Percentiles rank a stretch among this genome's conserved stretches.
phyloP scores from a whole-genome alignment of 2,797 vertebrate species.

The Lindbergichthys nudifrons region DNA sequence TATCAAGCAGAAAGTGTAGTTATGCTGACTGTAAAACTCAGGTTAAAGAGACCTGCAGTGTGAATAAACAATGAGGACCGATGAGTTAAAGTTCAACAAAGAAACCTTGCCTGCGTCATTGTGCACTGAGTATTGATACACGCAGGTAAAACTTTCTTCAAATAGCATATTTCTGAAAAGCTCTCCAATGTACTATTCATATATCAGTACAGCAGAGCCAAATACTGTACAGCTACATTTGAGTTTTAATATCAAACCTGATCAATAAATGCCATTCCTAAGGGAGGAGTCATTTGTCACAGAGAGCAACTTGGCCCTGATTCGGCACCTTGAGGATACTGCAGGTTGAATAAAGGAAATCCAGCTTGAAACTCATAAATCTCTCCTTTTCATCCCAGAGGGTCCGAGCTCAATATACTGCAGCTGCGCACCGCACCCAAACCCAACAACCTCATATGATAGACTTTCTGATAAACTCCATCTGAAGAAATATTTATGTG shows the following conservation, averaged over 20 bases:
- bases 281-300: conserved; percentile 47
- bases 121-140: not conserved
- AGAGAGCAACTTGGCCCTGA: conserved; percentile 13
- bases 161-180: not conserved
- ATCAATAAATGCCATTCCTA: conserved; percentile 56
- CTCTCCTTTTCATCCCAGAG: conserved; percentile 28
- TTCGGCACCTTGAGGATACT: conserved; percentile 50
- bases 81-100: not conserved
- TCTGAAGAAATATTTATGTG: conserved; percentile 10
- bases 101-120: not conserved
- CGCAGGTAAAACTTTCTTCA: not conserved
- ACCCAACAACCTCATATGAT: not conserved
- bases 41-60: not conserved
- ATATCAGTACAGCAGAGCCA: not conserved
- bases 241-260: conserved; percentile 28
- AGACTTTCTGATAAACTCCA: conserved; percentile 26
- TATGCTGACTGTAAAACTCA: not conserved
- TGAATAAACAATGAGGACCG: too few species aligned
- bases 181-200: not conserved
- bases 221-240: not conserved
- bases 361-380: conserved; percentile 48
- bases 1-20: not conserved
- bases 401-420: not conserved
- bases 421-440: conserved; percentile 26
- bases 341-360: conserved; percentile 20